phyloP scores from a whole-genome alignment of 1,140 invertebrate species.

The Hormaphis cornu region DNA sequence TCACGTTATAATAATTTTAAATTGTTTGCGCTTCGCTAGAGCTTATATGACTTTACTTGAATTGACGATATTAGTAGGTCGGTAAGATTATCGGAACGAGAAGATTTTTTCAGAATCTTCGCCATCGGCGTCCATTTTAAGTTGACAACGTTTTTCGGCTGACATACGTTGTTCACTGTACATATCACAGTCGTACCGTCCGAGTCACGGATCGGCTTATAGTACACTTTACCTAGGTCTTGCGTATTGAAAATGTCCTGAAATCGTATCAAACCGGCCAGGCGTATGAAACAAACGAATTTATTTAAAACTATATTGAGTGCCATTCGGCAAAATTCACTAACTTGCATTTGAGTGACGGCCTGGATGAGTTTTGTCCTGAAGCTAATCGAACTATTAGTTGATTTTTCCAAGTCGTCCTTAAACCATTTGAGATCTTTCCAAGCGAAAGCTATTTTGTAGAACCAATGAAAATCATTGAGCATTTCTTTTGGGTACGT shows the following conservation, averaged over 20 bases:
- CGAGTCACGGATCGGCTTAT: constrained; percentile 74
- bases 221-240: constrained; percentile 82
- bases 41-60: constrained; percentile 45
- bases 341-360: constrained; percentile 84
- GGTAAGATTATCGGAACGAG: constrained; percentile 63
- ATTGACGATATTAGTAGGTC: constrained; percentile 75
- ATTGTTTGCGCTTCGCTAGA: background rate
- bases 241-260: constrained; percentile 74
- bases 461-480: constrained; percentile 92
- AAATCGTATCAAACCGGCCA: constrained; percentile 35
- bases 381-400: constrained; percentile 76
- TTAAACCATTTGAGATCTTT: constrained; percentile 83
- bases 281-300: background rate
- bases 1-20: constrained; percentile 33
- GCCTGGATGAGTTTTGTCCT: constrained; percentile 84
- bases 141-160: constrained; percentile 74
- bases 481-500: constrained; percentile 83
- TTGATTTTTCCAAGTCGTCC: constrained; percentile 86
- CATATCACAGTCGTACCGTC: constrained; percentile 85
- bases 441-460: constrained; percentile 94
- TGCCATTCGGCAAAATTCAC: background rate
- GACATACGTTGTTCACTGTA: constrained; percentile 72
- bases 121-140: constrained; percentile 79
- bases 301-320: background rate
- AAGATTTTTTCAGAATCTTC: constrained; percentile 56